Conservation (phyloP, 2,113 vertebrate genomes). For the Gracilinanus agilis region DNA sequence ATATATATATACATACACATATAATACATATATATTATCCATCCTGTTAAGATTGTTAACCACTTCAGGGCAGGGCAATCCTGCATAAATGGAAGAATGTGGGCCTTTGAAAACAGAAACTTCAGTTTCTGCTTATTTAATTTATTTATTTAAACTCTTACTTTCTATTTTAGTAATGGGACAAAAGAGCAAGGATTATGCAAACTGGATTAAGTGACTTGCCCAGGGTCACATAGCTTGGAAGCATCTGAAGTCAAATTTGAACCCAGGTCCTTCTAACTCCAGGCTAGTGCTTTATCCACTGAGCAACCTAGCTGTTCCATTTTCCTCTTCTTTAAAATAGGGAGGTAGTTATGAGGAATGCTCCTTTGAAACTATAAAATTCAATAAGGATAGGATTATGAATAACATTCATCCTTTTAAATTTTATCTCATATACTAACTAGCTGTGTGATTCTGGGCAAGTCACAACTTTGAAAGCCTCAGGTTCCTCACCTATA, state of each 20-base stretch:
- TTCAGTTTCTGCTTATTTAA: no score
- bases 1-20: no score
- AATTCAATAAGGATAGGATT: not conserved
- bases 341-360: not conserved
- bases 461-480: not conserved
- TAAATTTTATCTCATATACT: not conserved
- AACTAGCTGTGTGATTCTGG: not conserved
- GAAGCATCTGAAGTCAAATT: no score
- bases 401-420: not conserved
- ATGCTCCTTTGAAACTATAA: not conserved
- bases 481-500: not conserved
- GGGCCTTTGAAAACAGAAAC: not conserved
- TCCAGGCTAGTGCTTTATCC: no score
- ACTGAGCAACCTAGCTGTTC: no score
- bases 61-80: not conserved
- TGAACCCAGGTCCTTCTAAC: no score
- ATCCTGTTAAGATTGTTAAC: not conserved
- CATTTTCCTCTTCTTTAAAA: not conserved
- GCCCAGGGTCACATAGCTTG: no score
- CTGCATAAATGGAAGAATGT: not conserved
- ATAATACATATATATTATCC: not conserved
- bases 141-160: no score
- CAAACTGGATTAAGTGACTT: no score
- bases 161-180: no score
- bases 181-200: no score